Evolutionary conservation across 2,113 vertebrate genomes (phyloP), one percentile per base, ranked within the genome.

Genomic region (Picathartes gymnocephalus): DNA sequence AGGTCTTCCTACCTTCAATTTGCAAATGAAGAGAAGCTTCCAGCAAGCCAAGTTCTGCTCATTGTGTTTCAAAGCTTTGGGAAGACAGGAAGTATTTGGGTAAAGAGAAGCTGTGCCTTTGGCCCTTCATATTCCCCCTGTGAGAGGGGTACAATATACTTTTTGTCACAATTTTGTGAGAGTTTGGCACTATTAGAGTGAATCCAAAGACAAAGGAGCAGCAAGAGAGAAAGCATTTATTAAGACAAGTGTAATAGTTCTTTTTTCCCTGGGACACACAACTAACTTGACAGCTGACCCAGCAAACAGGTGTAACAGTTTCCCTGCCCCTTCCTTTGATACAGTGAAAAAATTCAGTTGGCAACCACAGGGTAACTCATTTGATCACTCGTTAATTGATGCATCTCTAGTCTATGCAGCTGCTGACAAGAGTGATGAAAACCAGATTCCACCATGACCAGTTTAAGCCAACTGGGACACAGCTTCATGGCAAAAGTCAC

Each of bases 211-310:
- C 79, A 92, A 56, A 17, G 27, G 25, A 89, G 35, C 44, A 47
- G n/a, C 25, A 33, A 90, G 28, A 71, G 27, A 95, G 42, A 90
- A 94, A 88, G 53, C 64, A 39, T 97, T 96, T 97, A 96, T 94
- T 96, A 64, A 72, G 74, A 83, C 22, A 86, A 56, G 35, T 64
- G 13, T 64, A 92, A 39, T 28, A 77, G 27, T 37, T 83, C 10
- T 77, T 93, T 93, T 66, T 81, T 64, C 88, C 72, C 51, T 68
- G 68, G 70, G 58, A 73, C 76, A 88, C 58, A 80, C 28, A 86
- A 79, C 40, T 70, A 48, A 80, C 54, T 40, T 40, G 45, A 56
- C 62, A 82, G 47, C 79, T 73, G 68, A 86, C 15, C 64, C n/a
- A 7, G 62, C 66, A 64, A 77, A 86, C 44, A 77, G 69, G 71